Evolutionary conservation across 2,113 vertebrate species (phyloP).

Genomic region (Hippocampus guttulatus): DNA sequence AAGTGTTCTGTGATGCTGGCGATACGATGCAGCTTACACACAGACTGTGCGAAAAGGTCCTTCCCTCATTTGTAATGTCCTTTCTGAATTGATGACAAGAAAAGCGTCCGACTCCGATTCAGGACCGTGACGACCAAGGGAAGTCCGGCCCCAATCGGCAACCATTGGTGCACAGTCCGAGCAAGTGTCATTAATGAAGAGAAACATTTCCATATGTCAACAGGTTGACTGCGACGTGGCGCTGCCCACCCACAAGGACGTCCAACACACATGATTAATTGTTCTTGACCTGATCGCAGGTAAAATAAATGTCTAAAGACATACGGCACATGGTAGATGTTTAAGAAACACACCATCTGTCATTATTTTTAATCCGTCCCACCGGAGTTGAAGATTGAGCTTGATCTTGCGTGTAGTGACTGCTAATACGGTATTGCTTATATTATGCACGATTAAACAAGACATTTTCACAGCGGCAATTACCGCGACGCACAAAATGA

Average conservation of each 20-base stretch:
- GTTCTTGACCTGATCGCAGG: neutral
- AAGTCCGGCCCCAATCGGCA: constrained; percentile 46
- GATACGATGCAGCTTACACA: too few relatives aligned
- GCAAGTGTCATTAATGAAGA: constrained; percentile 55
- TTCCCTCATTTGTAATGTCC: too few relatives aligned
- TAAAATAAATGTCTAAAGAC: constrained; percentile 10
- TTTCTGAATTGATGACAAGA: too few relatives aligned
- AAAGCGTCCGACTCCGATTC: constrained; percentile 3
- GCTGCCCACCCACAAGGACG: constrained; percentile 23
- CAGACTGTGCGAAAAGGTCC: too few relatives aligned
- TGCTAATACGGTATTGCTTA: constrained; percentile 9
- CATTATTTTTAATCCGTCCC: constrained; percentile 19
- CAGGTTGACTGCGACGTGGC: too few relatives aligned
- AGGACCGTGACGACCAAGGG: constrained; percentile 35
- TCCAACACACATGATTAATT: neutral
- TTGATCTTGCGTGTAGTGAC: constrained; percentile 3
- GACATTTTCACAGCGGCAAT: constrained; percentile 22
- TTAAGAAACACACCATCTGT: constrained; percentile 26
- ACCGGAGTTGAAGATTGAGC: constrained; percentile 22
- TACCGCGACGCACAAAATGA: neutral
- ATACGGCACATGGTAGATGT: neutral
- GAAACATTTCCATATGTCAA: constrained; percentile 54
- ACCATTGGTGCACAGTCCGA: constrained; percentile 36
- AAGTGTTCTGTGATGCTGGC: too few relatives aligned
- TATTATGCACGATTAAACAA: constrained; percentile 15